Conservation (phyloP, 2,797 vertebrate genomes). For the Galaxias olidus region DNA sequence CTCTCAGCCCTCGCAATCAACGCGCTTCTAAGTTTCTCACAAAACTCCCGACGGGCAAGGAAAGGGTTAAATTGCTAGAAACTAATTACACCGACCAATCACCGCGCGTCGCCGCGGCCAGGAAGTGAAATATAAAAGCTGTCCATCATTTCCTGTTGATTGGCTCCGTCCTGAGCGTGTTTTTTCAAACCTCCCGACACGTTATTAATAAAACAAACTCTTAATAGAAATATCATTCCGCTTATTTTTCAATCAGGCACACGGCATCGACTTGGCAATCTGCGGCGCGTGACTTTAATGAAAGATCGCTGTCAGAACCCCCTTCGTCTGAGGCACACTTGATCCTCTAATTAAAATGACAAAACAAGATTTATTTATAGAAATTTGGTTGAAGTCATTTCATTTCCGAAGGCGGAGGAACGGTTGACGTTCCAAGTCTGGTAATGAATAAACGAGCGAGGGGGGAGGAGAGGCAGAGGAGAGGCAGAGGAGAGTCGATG, state of each 20-base stretch:
- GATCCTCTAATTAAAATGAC: constrained; percentile 84
- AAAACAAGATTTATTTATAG: constrained; percentile 80
- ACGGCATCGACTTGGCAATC: constrained; percentile 69
- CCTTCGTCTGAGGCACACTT: constrained; percentile 75
- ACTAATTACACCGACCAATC: no score
- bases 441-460: constrained; percentile 39
- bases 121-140: constrained; percentile 62
- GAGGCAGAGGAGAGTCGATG: no score
- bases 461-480: no score
- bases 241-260: constrained; percentile 84
- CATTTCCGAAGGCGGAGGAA: constrained; percentile 46
- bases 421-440: constrained; percentile 9
- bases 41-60: neutral
- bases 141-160: constrained; percentile 70
- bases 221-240: constrained; percentile 83
- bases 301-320: constrained; percentile 78
- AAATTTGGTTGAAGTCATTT: constrained; percentile 75
- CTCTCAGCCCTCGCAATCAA: no score
- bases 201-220: constrained; percentile 84
- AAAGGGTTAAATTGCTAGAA: constrained; percentile 46
- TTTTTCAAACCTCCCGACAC: constrained; percentile 78
- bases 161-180: constrained; percentile 70
- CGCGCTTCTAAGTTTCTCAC: no score
- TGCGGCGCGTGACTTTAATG: constrained; percentile 82
- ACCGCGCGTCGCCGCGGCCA: no score